Percentiles rank a stretch among this genome's conserved stretches.
Conservation (phyloP, 2,113 vertebrate genomes). For the Brachirus orientalis region DNA sequence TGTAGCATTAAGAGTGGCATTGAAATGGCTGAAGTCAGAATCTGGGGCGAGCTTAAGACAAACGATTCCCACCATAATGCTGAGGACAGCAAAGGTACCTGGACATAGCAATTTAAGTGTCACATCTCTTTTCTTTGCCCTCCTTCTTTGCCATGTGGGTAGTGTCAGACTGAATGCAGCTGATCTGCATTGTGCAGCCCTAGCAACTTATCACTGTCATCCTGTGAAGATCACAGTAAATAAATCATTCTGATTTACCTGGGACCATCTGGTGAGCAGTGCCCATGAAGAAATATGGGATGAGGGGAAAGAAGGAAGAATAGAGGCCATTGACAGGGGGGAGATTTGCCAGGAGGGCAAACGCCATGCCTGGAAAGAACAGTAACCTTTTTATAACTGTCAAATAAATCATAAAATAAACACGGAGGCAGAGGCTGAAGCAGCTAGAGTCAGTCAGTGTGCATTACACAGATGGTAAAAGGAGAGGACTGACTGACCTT, state of each 20-base stretch:
- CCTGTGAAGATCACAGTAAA: conserved; percentile 28
- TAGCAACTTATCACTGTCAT: conserved; percentile 60
- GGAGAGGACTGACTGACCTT: conserved; percentile 80
- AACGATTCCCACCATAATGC: conserved; percentile 91
- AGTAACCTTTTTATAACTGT: conserved; percentile 16
- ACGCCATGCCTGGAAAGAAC: conserved; percentile 88
- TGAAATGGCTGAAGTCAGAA: conserved; percentile 85
- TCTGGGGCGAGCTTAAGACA: conserved; percentile 88
- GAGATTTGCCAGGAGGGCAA: conserved; percentile 90
- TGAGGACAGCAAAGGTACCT: conserved; percentile 94
- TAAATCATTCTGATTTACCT: conserved; percentile 82
- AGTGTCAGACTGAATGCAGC: conserved; percentile 23
- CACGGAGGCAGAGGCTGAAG: too few species aligned
- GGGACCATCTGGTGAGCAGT: conserved; percentile 94
- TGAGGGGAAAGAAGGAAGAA: conserved; percentile 92
- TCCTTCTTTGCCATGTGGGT: conserved; percentile 15
- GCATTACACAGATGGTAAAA: background rate
- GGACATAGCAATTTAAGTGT: conserved; percentile 7
- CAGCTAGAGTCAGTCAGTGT: background rate
- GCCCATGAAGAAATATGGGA: conserved; percentile 91
- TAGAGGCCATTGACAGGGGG: conserved; percentile 94
- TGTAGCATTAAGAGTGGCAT: conserved; percentile 80
- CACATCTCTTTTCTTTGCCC: conserved; percentile 37
- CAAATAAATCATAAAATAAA: conserved; percentile 31
- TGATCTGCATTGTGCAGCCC: conserved; percentile 39